These are phyloP conservation scores for Hirtodrosophila duncani DNA, from an alignment of 2,888 invertebrate genomes.

Conservation along the genomic window DNA sequence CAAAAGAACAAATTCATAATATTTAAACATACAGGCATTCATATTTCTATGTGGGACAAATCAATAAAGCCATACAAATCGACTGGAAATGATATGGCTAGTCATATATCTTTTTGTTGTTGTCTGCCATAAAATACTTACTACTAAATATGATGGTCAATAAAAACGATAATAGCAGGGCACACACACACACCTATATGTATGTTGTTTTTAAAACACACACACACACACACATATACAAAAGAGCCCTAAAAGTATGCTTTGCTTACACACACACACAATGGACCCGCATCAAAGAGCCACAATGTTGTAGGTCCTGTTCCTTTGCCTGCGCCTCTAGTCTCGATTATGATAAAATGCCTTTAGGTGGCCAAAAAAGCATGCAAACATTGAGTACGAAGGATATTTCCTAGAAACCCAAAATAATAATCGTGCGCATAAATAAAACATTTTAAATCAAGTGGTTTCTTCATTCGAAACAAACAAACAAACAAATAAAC, in stretches of 20 bases:
- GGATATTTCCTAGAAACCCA: constrained; percentile 29
- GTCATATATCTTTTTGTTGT: constrained; percentile 45
- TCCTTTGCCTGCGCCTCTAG: constrained; percentile 13
- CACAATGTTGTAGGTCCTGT: constrained; percentile 10
- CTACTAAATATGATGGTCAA: constrained; percentile 58
- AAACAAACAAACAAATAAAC: constrained; percentile 41
- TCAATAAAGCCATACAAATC: constrained; percentile 30
- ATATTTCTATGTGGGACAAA: constrained; percentile 37
- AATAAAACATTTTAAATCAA: constrained; percentile 69
- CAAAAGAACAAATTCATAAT: neutral
- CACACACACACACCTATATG: constrained; percentile 36
- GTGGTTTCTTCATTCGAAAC: constrained; percentile 52
- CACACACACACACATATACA: constrained; percentile 6
- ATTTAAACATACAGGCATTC: no score
- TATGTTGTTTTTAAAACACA: no score
- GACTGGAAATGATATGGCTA: constrained; percentile 25
- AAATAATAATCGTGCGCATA: constrained; percentile 67
- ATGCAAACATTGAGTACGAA: constrained; percentile 28
- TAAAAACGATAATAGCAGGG: constrained; percentile 61
- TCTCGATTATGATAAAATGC: constrained; percentile 67
- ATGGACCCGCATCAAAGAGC: constrained; percentile 55
- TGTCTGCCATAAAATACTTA: constrained; percentile 39
- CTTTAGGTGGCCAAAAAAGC: constrained; percentile 57
- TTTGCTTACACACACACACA: constrained; percentile 22
- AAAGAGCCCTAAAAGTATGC: no score